Evolutionary conservation across 2,113 vertebrate species (phyloP).

Genomic region (Cinclus mexicanus): DNA sequence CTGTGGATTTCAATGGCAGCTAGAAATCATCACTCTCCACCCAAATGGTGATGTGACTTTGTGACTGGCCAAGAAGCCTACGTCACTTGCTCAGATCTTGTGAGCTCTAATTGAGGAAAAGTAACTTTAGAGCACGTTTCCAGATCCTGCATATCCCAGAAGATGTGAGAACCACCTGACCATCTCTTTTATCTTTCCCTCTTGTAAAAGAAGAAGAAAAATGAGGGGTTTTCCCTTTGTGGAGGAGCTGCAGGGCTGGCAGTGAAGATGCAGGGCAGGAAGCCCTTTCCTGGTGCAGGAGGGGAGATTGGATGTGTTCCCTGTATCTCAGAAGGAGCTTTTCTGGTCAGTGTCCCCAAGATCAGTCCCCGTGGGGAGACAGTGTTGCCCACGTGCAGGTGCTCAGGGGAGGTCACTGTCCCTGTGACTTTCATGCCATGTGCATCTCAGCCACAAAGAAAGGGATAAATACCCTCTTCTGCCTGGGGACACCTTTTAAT

Average conservation of each 20-base stretch:
- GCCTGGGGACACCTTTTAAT: slow-evolving; percentile 66
- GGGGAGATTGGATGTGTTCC: neutral
- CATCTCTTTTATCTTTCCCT: neutral
- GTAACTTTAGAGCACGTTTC: neutral
- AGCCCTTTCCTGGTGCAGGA: neutral
- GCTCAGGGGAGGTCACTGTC: neutral
- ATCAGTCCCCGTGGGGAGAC: neutral
- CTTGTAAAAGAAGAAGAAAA: neutral
- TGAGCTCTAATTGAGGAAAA: neutral
- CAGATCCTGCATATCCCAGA: neutral
- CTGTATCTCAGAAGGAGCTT: neutral
- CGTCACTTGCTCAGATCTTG: neutral
- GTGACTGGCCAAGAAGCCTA: neutral
- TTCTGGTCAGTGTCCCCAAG: neutral
- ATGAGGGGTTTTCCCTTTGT: neutral
- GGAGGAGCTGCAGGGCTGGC: neutral
- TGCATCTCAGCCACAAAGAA: neutral
- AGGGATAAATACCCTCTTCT: slow-evolving; percentile 50
- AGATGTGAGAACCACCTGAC: neutral
- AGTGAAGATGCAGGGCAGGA: neutral
- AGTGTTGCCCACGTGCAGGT: neutral
- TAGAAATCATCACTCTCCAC: neutral
- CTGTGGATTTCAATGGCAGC: neutral
- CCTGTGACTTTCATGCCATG: neutral
- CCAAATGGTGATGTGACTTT: neutral